phyloP scores from a whole-genome alignment of 2,888 invertebrate genomes.

The Gymnosoma rotundatum region DNA sequence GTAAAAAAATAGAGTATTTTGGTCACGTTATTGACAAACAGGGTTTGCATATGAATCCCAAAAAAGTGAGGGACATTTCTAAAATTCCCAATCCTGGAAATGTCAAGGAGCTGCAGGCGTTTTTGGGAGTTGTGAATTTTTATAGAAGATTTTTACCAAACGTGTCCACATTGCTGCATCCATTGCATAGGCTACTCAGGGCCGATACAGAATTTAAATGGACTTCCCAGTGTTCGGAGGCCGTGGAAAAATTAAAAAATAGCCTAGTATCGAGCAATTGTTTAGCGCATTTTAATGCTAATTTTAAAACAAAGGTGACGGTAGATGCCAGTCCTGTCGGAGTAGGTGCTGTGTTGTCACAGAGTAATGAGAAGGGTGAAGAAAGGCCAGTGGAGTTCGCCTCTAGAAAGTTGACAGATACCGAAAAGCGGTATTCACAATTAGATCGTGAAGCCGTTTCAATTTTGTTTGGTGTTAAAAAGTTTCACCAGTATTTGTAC shows the following conservation, averaged over 20 bases:
- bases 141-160: slow-evolving; percentile 53
- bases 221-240: slow-evolving; percentile 73
- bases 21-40: slow-evolving; percentile 74
- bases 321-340: slow-evolving; percentile 73
- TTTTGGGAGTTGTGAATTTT: slow-evolving; percentile 71
- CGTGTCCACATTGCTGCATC: slow-evolving; percentile 30
- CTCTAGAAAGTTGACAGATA: slow-evolving; percentile 74
- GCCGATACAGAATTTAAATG: slow-evolving; percentile 68
- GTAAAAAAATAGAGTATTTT: slow-evolving; percentile 73
- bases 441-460: slow-evolving; percentile 75
- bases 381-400: slow-evolving; percentile 79
- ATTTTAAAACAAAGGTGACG: slow-evolving; percentile 70
- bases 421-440: slow-evolving; percentile 76
- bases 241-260: slow-evolving; percentile 72
- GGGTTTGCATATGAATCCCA: slow-evolving; percentile 74
- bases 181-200: slow-evolving; percentile 39
- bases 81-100: slow-evolving; percentile 66
- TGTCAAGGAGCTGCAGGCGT: slow-evolving; percentile 70
- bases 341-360: slow-evolving; percentile 76
- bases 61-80: slow-evolving; percentile 74
- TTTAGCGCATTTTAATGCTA: slow-evolving; percentile 73
- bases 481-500: slow-evolving; percentile 73
- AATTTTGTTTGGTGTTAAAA: slow-evolving; percentile 77
- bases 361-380: slow-evolving; percentile 75
- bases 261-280: slow-evolving; percentile 36